A percentile compares a stretch with the other conserved stretches of the same genome.
phyloP scores from a whole-genome alignment of 2,888 invertebrate species.

The Habrosyne pyritoides region DNA sequence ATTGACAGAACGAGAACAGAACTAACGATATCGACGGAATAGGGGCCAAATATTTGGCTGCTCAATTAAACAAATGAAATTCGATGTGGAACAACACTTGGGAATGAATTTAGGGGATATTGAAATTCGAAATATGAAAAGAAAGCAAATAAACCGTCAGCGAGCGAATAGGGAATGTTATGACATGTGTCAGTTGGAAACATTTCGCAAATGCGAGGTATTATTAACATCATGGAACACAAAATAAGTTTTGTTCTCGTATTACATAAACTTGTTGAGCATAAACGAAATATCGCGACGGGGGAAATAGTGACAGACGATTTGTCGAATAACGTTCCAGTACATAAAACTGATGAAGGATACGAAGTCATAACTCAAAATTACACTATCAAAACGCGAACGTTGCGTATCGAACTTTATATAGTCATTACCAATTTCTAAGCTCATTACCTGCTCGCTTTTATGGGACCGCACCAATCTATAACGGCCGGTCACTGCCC shows the following conservation, averaged over 20 bases:
- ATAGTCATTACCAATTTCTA: slow-evolving; percentile 77
- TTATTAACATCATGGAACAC: neutral
- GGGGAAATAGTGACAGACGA: neutral
- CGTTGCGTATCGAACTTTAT: slow-evolving; percentile 60
- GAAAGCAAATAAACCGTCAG: slow-evolving; percentile 42
- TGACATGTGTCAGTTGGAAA: slow-evolving; percentile 64
- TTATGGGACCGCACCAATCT: slow-evolving; percentile 70
- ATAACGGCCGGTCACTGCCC: slow-evolving; percentile 69
- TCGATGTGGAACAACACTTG: slow-evolving; percentile 49
- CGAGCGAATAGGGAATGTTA: slow-evolving; percentile 49
- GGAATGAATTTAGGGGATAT: slow-evolving; percentile 42
- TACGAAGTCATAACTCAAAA: slow-evolving; percentile 64
- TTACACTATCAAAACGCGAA: slow-evolving; percentile 52
- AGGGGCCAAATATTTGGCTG: slow-evolving; percentile 69
- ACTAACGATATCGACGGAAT: slow-evolving; percentile 70
- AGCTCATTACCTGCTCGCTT: slow-evolving; percentile 71
- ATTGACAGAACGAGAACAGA: slow-evolving; percentile 73
- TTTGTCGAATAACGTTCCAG: slow-evolving; percentile 33
- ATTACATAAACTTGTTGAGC: neutral
- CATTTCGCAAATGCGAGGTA: slow-evolving; percentile 26
- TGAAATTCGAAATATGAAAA: slow-evolving; percentile 38
- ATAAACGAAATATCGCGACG: neutral
- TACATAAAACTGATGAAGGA: slow-evolving; percentile 52
- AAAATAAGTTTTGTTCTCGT: neutral
- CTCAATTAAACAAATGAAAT: slow-evolving; percentile 77